Percentiles rank a stretch among this genome's conserved stretches.
Evolutionary conservation across 2,797 vertebrate genomes (phyloP).

Genomic region (Hirundo rustica): DNA sequence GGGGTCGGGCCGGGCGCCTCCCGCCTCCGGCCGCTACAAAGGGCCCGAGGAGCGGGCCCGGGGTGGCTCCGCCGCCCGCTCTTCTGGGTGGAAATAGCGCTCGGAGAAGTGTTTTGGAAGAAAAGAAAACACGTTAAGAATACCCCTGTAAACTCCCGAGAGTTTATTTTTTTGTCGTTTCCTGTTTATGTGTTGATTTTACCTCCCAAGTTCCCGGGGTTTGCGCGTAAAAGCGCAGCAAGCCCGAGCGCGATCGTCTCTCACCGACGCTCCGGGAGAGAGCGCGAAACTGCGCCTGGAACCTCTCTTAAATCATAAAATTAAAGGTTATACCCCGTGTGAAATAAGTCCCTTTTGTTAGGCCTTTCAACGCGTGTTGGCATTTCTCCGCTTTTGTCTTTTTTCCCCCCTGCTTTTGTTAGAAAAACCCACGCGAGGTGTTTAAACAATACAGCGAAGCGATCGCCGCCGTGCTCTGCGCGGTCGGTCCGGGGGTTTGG

Average conservation of each 20-base stretch:
- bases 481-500: neutral
- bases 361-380: constrained; percentile 7
- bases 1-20: neutral
- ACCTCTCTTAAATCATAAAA: neutral
- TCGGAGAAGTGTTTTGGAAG: neutral
- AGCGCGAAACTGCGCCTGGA: neutral
- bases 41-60: constrained; percentile 20
- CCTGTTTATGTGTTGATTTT: neutral
- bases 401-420: neutral
- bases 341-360: neutral
- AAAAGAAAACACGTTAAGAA: neutral
- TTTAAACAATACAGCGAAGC: neutral
- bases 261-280: neutral
- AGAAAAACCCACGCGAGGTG: neutral
- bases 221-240: neutral
- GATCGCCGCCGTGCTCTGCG: neutral
- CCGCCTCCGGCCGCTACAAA: neutral
- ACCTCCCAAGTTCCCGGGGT: neutral
- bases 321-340: neutral
- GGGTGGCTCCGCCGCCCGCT: neutral
- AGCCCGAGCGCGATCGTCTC: neutral
- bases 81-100: neutral
- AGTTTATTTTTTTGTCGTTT: neutral
- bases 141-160: neutral
- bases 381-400: constrained; percentile 11